Evolutionary conservation across 2,888 invertebrate species (phyloP).

Genomic region (Xestia c-nigrum): DNA sequence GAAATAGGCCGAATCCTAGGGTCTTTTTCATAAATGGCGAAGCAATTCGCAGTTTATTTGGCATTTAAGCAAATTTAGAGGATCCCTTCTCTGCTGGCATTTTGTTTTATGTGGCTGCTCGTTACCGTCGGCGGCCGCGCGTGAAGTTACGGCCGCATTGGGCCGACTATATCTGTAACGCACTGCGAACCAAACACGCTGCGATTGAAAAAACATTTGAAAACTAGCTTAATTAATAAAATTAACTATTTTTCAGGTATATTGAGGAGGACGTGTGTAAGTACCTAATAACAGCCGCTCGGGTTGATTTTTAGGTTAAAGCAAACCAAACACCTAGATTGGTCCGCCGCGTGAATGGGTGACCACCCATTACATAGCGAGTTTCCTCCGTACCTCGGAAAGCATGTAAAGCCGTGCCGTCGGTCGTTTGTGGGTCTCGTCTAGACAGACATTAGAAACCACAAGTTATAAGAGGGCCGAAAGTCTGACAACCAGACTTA

Average conservation of each 20-base stretch:
- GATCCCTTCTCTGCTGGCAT: conserved; percentile 88
- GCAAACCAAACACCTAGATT: background rate
- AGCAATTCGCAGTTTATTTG: conserved; percentile 89
- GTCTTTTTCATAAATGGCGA: conserved; percentile 87
- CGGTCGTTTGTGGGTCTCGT: background rate
- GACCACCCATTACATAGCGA: background rate
- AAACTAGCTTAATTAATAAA: background rate
- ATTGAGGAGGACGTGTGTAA: background rate
- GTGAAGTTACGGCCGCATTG: conserved; percentile 89
- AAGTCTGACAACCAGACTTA: too few species aligned
- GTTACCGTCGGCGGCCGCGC: conserved; percentile 89
- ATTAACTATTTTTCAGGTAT: background rate
- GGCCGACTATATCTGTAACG: conserved; percentile 73
- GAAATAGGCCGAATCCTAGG: conserved; percentile 72
- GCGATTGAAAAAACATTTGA: background rate
- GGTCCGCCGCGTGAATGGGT: background rate
- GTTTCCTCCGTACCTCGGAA: background rate
- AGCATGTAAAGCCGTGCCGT: background rate
- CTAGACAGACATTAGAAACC: background rate
- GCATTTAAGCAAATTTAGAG: conserved; percentile 89
- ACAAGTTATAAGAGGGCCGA: too few species aligned
- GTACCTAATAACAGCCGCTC: background rate
- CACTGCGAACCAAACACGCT: conserved; percentile 64
- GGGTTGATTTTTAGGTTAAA: background rate
- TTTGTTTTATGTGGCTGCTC: conserved; percentile 90